Evolutionary conservation across 2,113 vertebrate genomes (phyloP).

Genomic region (Passer domesticus): DNA sequence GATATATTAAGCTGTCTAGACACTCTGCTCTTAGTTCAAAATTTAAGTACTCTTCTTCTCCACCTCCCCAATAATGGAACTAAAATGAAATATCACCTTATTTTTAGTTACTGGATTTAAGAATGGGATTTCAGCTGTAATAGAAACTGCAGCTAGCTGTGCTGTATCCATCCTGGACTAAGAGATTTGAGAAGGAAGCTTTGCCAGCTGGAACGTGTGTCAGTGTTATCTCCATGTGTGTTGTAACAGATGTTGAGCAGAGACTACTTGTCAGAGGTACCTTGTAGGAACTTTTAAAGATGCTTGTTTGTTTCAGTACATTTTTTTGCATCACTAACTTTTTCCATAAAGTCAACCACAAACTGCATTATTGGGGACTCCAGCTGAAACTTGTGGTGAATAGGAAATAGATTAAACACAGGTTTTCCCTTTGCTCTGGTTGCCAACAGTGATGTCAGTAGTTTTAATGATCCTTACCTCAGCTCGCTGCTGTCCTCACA

Average conservation of each 20-base stretch:
- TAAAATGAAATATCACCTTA: slow-evolving; percentile 12
- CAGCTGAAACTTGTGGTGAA: slow-evolving; percentile 70
- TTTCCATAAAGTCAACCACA: slow-evolving; percentile 76
- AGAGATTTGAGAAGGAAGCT: background rate
- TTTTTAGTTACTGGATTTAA: slow-evolving; percentile 48
- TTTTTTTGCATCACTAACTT: slow-evolving; percentile 68
- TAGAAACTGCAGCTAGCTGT: background rate
- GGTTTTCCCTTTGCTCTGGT: slow-evolving; percentile 76
- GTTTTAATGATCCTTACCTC: slow-evolving; percentile 74
- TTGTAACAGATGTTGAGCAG: slow-evolving; percentile 59
- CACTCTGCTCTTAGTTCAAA: background rate
- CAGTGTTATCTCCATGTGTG: slow-evolving; percentile 43
- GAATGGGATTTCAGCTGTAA: background rate
- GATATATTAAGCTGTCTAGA: slow-evolving; percentile 8
- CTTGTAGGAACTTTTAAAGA: slow-evolving; percentile 48
- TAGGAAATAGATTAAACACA: slow-evolving; percentile 81
- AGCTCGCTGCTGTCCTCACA: slow-evolving; percentile 20
- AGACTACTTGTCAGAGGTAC: slow-evolving; percentile 21
- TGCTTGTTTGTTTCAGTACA: slow-evolving; percentile 51
- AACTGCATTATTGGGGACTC: slow-evolving; percentile 71
- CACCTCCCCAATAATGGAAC: slow-evolving; percentile 7
- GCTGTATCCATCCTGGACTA: background rate
- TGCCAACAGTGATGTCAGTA: slow-evolving; percentile 81
- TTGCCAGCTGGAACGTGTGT: slow-evolving; percentile 18
- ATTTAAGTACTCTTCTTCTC: background rate